phyloP scores from a whole-genome alignment of 2,113 vertebrate species.

The Gambusia affinis region DNA sequence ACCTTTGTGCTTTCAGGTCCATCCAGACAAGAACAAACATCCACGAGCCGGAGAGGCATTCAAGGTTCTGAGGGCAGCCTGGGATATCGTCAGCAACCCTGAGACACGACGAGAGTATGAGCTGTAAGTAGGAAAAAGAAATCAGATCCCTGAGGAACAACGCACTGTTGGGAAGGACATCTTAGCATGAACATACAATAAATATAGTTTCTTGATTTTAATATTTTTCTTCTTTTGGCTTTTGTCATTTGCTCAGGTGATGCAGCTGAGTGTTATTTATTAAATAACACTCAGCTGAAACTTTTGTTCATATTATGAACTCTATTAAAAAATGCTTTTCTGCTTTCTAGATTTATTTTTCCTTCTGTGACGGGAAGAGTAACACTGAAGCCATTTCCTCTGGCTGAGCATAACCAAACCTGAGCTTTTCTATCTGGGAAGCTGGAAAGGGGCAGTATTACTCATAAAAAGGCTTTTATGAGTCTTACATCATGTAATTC shows the following conservation, averaged over 20 bases:
- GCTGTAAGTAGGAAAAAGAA: conserved; percentile 82
- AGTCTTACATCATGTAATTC: too few relatives aligned
- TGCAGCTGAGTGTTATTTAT: background rate
- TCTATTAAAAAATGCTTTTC: background rate
- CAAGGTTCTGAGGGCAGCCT: conserved; percentile 93
- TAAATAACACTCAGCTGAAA: background rate
- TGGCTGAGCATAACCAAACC: too few relatives aligned
- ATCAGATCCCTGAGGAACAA: background rate
- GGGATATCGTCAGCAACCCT: conserved; percentile 94
- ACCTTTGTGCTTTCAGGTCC: conserved; percentile 82
- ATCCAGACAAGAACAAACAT: conserved; percentile 96
- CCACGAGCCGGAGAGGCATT: conserved; percentile 93
- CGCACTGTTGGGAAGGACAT: background rate
- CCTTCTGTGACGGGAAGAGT: background rate
- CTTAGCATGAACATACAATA: background rate
- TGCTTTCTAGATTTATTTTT: background rate
- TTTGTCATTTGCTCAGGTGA: conserved; percentile 1
- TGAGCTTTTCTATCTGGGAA: background rate
- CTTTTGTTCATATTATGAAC: background rate
- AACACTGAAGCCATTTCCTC: background rate
- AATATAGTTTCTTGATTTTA: background rate
- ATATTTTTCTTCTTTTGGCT: background rate
- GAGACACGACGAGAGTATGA: conserved; percentile 89
- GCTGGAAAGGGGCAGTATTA: background rate
- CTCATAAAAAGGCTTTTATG: too few relatives aligned